Percentiles rank a stretch among this genome's conserved stretches.
Evolutionary conservation across 1,140 invertebrate species (phyloP).

Genomic region (Pseudomyrmex concolor): DNA sequence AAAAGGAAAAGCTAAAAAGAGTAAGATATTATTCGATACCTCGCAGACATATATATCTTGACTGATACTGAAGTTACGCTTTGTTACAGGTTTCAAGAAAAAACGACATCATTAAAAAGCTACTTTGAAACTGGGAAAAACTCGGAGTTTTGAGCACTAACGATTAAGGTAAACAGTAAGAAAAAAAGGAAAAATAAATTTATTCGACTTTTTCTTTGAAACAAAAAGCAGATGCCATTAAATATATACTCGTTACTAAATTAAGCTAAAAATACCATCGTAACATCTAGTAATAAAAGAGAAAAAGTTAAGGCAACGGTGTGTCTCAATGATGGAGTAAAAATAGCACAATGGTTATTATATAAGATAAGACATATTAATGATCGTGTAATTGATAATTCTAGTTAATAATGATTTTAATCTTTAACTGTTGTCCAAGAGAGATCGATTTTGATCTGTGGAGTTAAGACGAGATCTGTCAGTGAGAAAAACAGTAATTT

Average conservation of each 20-base stretch:
- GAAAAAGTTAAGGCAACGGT: constrained; percentile 64
- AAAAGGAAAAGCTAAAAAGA: constrained; percentile 82
- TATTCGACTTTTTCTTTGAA: constrained; percentile 78
- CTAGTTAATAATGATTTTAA: constrained; percentile 85
- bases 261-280: constrained; percentile 81
- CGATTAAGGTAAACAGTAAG: constrained; percentile 79
- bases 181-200: constrained; percentile 72
- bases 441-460: constrained; percentile 83
- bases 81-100: constrained; percentile 83
- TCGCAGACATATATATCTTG: not conserved
- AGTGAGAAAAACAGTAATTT: constrained; percentile 48
- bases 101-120: constrained; percentile 81
- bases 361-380: constrained; percentile 80
- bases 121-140: constrained; percentile 60
- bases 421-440: constrained; percentile 84
- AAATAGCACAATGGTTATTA: constrained; percentile 78
- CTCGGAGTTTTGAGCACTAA: constrained; percentile 72
- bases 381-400: constrained; percentile 82
- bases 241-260: constrained; percentile 80
- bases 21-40: constrained; percentile 66
- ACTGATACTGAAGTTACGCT: not conserved
- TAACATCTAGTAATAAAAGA: constrained; percentile 79
- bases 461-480: constrained; percentile 69
- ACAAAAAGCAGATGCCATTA: constrained; percentile 79
- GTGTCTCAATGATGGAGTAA: constrained; percentile 72